Evolutionary conservation across 2,113 vertebrate genomes (phyloP).

Genomic region (Alces alces): DNA sequence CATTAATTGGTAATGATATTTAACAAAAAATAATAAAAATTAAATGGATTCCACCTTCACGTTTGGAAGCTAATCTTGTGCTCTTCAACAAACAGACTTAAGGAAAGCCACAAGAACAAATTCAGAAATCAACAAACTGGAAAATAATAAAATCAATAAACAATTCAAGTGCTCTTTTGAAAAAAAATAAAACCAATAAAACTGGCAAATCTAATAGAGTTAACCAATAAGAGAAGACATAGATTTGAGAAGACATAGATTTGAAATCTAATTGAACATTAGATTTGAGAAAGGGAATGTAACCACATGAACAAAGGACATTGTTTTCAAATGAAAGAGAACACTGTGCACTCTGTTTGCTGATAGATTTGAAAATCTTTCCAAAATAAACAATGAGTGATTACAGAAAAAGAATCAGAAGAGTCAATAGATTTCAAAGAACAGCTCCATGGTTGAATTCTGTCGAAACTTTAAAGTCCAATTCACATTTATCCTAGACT

Average conservation of each 20-base stretch:
- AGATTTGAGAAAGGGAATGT: background rate
- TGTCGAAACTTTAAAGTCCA: background rate
- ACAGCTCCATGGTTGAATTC: background rate
- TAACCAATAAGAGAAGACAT: background rate
- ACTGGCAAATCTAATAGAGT: background rate
- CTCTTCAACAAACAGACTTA: background rate
- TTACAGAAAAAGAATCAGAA: background rate
- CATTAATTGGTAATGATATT: background rate
- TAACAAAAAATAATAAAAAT: background rate
- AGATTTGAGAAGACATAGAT: too few relatives aligned
- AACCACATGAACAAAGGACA: background rate
- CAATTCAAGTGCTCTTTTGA: background rate
- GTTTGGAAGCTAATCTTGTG: background rate
- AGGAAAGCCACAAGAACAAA: background rate
- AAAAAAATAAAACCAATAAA: background rate
- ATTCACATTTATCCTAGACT: background rate
- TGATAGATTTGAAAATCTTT: background rate
- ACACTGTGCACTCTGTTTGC: background rate
- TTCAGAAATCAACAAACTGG: background rate
- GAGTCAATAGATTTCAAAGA: background rate
- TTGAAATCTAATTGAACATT: too few relatives aligned
- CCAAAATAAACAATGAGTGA: background rate
- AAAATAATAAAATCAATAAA: background rate
- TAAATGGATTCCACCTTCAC: background rate
- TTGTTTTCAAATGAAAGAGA: background rate